Base-by-base conservation (phyloP, 2,888 invertebrate genomes). In the Embidobia sp. region DNA sequence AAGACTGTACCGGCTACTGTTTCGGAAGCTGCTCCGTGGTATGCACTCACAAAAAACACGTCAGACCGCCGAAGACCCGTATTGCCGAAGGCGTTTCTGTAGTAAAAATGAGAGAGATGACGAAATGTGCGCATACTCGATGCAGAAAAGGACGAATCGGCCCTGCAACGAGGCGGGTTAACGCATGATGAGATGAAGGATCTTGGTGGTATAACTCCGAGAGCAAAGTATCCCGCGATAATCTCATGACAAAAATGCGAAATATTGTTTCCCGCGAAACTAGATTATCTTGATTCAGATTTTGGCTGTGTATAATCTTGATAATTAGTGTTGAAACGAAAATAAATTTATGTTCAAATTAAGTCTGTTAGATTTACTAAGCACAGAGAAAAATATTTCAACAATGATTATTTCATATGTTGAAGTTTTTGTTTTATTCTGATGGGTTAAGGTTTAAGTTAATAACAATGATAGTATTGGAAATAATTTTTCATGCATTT, bases 21-120 rank as follows among this genome's bases (percentile, higher is more conserved):
- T 89, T 89, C 89, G 88, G 89, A 88, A 89, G 89, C 89, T 85
- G 84, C 85, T 85, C 76, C 84, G 85, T 87, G 89, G 89, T 89
- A 89, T 89, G 89, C 89, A 88, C 85, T 82, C 83, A 85, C 88
- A 89, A 89, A 89, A 89, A 89, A 89, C 89, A 88, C 89, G 89
- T 88, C 87, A 85, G 86, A 88, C 88, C 85, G 87, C 88, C 85
- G 86, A 85, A 85, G 87, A 86, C 84, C 85, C 85, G 82, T 83
- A 77, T 79, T 79, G 77, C 77, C 72, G 63, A 67, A 75, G 78
- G 77, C 75, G 72, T 67, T 77, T 72, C 77, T 75, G 79, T 77
- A 75, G 77, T 79, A 77, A 79, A 79, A 77, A 66, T 69, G 67
- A 79, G 75, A 67, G 67, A 72, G 77, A 75, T 53, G 70, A 63